Evolutionary conservation across 1,140 invertebrate genomes (phyloP).

Genomic region (Pissodes strobi): DNA sequence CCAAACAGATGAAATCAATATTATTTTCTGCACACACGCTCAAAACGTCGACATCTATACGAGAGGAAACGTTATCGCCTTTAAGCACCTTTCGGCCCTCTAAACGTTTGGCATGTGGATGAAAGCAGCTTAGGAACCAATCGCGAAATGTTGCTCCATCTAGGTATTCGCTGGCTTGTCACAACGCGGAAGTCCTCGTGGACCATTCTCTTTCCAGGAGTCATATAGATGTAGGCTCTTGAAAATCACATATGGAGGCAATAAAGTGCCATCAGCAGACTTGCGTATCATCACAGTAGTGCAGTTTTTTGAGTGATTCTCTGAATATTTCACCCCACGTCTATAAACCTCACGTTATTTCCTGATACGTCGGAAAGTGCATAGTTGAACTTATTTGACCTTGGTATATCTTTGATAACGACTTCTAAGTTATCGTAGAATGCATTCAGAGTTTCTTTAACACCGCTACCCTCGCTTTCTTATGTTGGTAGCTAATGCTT

Average conservation of each 20-base stretch:
- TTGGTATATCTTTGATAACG: too few species aligned
- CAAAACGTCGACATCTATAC: not conserved
- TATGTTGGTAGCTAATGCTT: not conserved
- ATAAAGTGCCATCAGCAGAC: too few species aligned
- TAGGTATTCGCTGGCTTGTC: slow-evolving; percentile 43
- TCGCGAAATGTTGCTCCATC: too few species aligned
- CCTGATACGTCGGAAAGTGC: slow-evolving; percentile 55
- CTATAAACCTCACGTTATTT: slow-evolving; percentile 47
- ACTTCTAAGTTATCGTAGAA: too few species aligned
- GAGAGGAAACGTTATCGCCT: not conserved
- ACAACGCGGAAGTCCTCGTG: slow-evolving; percentile 41
- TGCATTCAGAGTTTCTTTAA: not conserved
- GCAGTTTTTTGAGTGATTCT: slow-evolving; percentile 38
- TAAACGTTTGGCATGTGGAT: slow-evolving; percentile 15
- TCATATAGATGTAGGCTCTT: slow-evolving; percentile 46
- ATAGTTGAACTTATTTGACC: slow-evolving; percentile 45
- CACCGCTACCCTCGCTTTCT: not conserved
- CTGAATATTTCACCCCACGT: too few species aligned
- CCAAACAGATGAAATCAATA: not conserved
- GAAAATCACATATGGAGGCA: too few species aligned
- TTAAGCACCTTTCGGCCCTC: too few species aligned
- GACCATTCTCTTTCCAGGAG: too few species aligned
- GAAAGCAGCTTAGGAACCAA: too few species aligned
- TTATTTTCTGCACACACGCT: not conserved
- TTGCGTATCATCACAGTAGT: too few species aligned